These are phyloP conservation scores for Pristionchus fissidentatus DNA, from an alignment of 2,888 invertebrate genomes.

Conservation along the genomic window DNA sequence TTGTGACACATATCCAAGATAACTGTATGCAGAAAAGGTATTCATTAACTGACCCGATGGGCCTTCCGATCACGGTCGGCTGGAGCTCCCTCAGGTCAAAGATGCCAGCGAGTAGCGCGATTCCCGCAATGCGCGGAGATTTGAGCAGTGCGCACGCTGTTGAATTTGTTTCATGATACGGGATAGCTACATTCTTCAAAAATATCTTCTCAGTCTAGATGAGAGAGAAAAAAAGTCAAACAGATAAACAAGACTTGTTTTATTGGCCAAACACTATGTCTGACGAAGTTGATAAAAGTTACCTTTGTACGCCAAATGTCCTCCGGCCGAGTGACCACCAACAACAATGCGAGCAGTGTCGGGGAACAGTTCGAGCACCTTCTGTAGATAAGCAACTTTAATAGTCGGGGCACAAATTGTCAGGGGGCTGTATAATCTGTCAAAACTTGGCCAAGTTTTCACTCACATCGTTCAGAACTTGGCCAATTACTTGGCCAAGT, in stretches of 20 bases:
- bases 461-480: no score
- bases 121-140: slow-evolving; percentile 36
- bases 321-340: slow-evolving; percentile 45
- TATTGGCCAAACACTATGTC: background rate
- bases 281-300: no score
- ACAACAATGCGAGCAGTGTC: slow-evolving; percentile 11
- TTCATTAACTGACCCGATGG: slow-evolving; percentile 28
- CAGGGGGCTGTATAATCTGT: no score
- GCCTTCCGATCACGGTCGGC: slow-evolving; percentile 23
- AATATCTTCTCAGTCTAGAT: no score
- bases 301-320: slow-evolving; percentile 45
- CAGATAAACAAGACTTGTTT: background rate
- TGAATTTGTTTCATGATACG: background rate
- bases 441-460: no score
- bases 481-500: no score
- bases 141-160: background rate
- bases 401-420: no score
- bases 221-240: no score
- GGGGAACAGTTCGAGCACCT: background rate
- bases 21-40: no score
- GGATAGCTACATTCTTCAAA: no score
- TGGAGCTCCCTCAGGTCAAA: slow-evolving; percentile 8
- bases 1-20: no score
- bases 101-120: slow-evolving; percentile 28
- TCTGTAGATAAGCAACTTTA: no score